Percentiles rank a stretch among this genome's conserved stretches.
Evolutionary conservation across 2,888 invertebrate genomes (phyloP).

Genomic region (Blomia tropicalis): DNA sequence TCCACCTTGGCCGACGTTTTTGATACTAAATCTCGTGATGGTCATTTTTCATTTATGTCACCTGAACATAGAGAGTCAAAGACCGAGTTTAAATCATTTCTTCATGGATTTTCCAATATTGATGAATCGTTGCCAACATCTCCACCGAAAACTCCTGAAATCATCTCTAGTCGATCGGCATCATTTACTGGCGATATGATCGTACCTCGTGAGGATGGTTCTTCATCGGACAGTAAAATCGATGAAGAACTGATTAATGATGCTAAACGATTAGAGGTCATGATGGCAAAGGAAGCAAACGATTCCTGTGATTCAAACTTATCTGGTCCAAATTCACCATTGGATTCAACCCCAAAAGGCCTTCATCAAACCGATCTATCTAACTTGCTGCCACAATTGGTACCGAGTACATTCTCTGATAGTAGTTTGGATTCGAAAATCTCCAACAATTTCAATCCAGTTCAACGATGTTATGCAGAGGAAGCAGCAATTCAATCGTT

Average conservation of each 20-base stretch:
- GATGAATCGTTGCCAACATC: background rate
- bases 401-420: background rate
- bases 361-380: constrained; percentile 1
- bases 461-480: constrained; percentile 29
- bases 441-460: background rate
- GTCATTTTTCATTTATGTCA: background rate
- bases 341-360: background rate
- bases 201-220: constrained; percentile 2
- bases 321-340: background rate
- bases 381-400: constrained; percentile 2
- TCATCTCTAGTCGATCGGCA: background rate
- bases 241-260: constrained; percentile 20
- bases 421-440: background rate
- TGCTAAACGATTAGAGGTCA: constrained; percentile 17
- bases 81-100: background rate
- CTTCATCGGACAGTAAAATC: constrained; percentile 19
- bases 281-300: background rate
- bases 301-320: constrained; percentile 9
- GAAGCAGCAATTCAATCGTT: constrained; percentile 31
- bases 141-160: constrained; percentile 20
- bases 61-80: background rate
- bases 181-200: constrained; percentile 7
- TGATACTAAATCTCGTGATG: background rate
- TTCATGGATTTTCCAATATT: background rate
- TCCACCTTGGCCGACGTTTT: background rate